Percentiles rank a stretch among this genome's conserved stretches.
phyloP scores from a whole-genome alignment of 2,888 invertebrate species.

The Leptinotarsa tumamoca region DNA sequence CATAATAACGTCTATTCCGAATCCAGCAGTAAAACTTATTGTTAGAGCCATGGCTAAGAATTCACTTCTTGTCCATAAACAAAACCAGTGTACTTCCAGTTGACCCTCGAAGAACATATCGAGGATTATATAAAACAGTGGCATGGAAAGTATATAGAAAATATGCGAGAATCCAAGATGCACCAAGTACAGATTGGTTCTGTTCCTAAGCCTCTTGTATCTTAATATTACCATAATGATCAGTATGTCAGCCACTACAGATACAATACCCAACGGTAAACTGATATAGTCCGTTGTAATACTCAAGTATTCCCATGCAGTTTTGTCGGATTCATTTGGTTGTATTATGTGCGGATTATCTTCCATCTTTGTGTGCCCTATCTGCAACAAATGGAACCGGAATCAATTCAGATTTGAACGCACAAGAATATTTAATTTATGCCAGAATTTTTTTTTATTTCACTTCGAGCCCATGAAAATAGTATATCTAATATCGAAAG shows the following conservation, averaged over 20 bases:
- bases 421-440: no score
- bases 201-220: constrained; percentile 40
- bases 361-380: neutral
- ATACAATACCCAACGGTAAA: constrained; percentile 35
- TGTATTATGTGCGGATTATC: constrained; percentile 36
- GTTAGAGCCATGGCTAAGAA: constrained; percentile 43
- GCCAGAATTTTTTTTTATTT: no score
- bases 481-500: no score
- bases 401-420: no score
- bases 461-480: no score
- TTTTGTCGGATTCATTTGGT: constrained; percentile 27
- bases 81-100: constrained; percentile 41
- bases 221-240: constrained; percentile 35
- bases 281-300: constrained; percentile 41
- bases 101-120: constrained; percentile 38
- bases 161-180: constrained; percentile 42
- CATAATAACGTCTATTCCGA: constrained; percentile 45
- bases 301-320: constrained; percentile 40
- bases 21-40: constrained; percentile 44
- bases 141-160: constrained; percentile 44
- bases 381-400: neutral
- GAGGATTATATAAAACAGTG: constrained; percentile 41
- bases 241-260: constrained; percentile 35
- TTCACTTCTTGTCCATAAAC: constrained; percentile 42
- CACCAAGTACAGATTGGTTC: constrained; percentile 41